Conservation (phyloP, 2,888 invertebrate genomes). For the Aphelenchoides bicaudatus region DNA sequence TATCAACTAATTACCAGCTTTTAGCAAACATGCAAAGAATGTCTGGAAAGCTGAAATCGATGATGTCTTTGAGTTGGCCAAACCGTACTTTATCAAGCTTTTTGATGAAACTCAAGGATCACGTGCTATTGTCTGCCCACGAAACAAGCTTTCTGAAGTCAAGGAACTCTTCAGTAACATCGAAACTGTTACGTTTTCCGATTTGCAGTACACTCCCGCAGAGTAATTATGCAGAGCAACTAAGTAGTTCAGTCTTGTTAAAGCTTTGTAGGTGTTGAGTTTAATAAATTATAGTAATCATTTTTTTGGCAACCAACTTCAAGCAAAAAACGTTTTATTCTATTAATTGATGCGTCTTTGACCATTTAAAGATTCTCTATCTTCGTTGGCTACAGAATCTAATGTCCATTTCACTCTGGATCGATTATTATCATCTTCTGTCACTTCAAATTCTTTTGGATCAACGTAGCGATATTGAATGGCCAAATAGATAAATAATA, state of each 20-base stretch:
- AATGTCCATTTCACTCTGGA: conserved; percentile 1
- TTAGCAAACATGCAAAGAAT: conserved; percentile 39
- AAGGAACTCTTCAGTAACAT: conserved; percentile 28
- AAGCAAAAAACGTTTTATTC: background rate
- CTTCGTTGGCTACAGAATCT: background rate
- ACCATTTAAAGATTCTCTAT: background rate
- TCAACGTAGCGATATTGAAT: background rate
- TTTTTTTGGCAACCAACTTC: background rate
- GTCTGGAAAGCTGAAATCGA: conserved; percentile 46
- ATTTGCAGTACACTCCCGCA: conserved; percentile 26
- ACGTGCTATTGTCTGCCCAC: conserved; percentile 45
- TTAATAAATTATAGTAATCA: background rate
- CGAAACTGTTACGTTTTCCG: conserved; percentile 25
- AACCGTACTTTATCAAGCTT: conserved; percentile 36
- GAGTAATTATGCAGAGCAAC: background rate
- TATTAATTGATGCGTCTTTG: background rate
- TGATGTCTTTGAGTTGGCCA: conserved; percentile 41
- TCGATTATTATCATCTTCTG: background rate
- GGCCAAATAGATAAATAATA: background rate
- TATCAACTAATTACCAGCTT: conserved; percentile 10
- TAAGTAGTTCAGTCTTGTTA: background rate
- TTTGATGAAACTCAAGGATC: conserved; percentile 39
- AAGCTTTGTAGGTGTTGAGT: background rate
- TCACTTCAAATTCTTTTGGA: conserved; percentile 3
- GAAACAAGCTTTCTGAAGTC: conserved; percentile 46